Evolutionary conservation across 2,888 invertebrate species (phyloP).

Genomic region (Nasonovia ribisnigri): DNA sequence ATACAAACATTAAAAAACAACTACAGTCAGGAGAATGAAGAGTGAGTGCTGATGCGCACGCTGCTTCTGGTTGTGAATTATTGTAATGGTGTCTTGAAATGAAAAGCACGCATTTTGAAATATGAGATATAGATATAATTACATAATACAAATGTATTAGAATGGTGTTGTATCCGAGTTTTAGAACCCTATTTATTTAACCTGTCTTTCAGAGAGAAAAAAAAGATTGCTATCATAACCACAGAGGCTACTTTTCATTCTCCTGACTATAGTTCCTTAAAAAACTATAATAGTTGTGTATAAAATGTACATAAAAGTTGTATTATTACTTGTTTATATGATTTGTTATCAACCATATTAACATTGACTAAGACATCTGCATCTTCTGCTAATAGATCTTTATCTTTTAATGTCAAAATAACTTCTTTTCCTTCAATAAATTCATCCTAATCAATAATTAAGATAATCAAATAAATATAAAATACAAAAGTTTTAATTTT

Average conservation of each 20-base stretch:
- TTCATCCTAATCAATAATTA: slow-evolving; percentile 70
- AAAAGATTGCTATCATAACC: too few relatives aligned
- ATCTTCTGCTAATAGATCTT: slow-evolving; percentile 87
- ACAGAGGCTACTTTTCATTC: too few relatives aligned
- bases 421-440: slow-evolving; percentile 85
- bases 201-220: too few relatives aligned
- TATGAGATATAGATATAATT: too few relatives aligned
- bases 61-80: too few relatives aligned
- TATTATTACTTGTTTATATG: slow-evolving; percentile 79
- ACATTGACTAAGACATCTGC: slow-evolving; percentile 92
- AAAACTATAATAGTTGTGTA: neutral
- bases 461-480: slow-evolving; percentile 19
- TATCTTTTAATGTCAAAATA: slow-evolving; percentile 94
- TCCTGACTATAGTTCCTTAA: neutral
- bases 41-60: too few relatives aligned
- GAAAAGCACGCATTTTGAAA: too few relatives aligned
- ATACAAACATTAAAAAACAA: neutral
- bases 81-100: too few relatives aligned
- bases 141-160: too few relatives aligned
- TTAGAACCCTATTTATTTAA: too few relatives aligned
- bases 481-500: neutral
- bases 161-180: too few relatives aligned
- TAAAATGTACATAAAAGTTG: neutral
- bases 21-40: too few relatives aligned
- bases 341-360: slow-evolving; percentile 87